Conservation (phyloP, 2,888 invertebrate genomes). For the Agriopis aurantiaria region DNA sequence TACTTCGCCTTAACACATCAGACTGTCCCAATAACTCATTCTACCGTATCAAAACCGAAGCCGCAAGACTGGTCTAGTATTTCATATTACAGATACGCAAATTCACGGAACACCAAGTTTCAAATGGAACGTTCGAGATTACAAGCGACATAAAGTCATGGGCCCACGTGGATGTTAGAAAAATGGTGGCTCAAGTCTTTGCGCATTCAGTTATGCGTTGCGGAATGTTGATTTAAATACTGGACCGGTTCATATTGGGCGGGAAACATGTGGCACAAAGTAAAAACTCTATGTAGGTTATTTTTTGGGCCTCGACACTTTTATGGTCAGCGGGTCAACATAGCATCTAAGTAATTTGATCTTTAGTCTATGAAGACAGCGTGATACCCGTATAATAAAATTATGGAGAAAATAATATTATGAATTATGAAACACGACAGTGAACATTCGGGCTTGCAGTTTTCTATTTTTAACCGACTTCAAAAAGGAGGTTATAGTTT, state of each 20-base stretch:
- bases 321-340: background rate
- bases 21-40: slow-evolving; percentile 44
- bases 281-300: background rate
- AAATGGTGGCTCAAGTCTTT: background rate
- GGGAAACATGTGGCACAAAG: slow-evolving; percentile 4
- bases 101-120: slow-evolving; percentile 38
- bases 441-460: too few species aligned
- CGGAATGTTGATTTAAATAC: slow-evolving; percentile 18
- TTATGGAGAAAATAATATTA: too few species aligned
- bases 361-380: too few species aligned
- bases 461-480: too few species aligned
- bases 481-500: too few species aligned
- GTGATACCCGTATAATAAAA: too few species aligned
- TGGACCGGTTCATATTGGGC: slow-evolving; percentile 11
- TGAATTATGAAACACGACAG: too few species aligned
- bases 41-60: slow-evolving; percentile 41
- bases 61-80: slow-evolving; percentile 42
- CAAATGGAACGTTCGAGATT: slow-evolving; percentile 23
- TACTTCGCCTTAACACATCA: slow-evolving; percentile 15
- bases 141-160: background rate
- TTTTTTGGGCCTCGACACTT: slow-evolving; percentile 1
- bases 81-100: slow-evolving; percentile 38
- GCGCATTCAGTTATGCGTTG: slow-evolving; percentile 1
- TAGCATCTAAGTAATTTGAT: too few species aligned
- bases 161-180: slow-evolving; percentile 8